Evolutionary conservation across 2,888 invertebrate species (phyloP).

Genomic region (Zonitis immaculata): DNA sequence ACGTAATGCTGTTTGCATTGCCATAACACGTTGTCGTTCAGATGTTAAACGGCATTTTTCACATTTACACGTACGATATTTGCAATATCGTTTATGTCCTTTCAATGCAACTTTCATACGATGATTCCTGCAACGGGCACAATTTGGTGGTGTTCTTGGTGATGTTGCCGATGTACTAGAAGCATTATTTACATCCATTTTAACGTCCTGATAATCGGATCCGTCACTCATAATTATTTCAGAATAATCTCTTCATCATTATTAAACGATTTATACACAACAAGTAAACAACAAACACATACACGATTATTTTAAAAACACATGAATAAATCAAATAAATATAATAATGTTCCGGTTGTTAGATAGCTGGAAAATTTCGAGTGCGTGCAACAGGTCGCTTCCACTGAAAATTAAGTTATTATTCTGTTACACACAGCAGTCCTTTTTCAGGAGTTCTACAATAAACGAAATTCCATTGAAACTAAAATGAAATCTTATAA

Average conservation of each 20-base stretch:
- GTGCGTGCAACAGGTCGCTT: neutral
- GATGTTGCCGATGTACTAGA: slow-evolving; percentile 54
- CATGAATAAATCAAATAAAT: no score
- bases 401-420: neutral
- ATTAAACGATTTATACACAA: neutral
- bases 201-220: slow-evolving; percentile 52
- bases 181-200: slow-evolving; percentile 52
- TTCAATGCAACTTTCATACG: slow-evolving; percentile 81
- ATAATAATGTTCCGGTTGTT: no score
- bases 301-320: neutral
- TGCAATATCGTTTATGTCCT: slow-evolving; percentile 90
- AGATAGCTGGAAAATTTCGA: neutral
- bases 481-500: no score
- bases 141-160: slow-evolving; percentile 83
- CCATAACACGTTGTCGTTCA: slow-evolving; percentile 86
- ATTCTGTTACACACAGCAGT: no score
- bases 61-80: slow-evolving; percentile 77
- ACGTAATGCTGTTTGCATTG: slow-evolving; percentile 76
- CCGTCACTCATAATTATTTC: neutral
- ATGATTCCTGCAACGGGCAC: slow-evolving; percentile 90
- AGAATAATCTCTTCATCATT: neutral
- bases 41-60: slow-evolving; percentile 82
- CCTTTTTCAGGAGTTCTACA: no score
- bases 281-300: neutral
- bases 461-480: no score